phyloP scores from a whole-genome alignment of 2,797 vertebrate species.

The Gymnoscopelus braueri region DNA sequence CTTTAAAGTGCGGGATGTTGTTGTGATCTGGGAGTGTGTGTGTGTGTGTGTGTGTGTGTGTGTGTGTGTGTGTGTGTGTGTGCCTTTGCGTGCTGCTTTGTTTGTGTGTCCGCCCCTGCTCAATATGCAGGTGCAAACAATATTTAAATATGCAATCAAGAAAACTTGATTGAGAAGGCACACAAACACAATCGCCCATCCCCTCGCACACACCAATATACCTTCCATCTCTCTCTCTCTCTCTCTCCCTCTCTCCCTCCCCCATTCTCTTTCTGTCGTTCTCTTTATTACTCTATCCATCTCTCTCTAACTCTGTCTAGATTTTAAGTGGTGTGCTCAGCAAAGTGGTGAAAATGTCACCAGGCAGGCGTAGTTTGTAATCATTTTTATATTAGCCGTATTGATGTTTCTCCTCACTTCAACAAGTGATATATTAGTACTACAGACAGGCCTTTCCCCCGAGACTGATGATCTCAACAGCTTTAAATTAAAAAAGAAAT shows the following conservation, averaged over 20 bases:
- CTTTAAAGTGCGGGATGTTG: no score
- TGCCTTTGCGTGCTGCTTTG: slow-evolving; percentile 9
- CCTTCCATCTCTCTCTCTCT: slow-evolving; percentile 3
- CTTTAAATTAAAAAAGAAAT: slow-evolving; percentile 60
- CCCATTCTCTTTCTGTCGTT: background rate
- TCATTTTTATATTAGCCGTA: slow-evolving; percentile 77
- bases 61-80: slow-evolving; percentile 5
- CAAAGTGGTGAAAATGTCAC: slow-evolving; percentile 77
- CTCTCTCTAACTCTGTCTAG: slow-evolving; percentile 35
- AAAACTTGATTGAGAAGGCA: slow-evolving; percentile 59
- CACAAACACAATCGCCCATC: slow-evolving; percentile 43
- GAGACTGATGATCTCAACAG: slow-evolving; percentile 55
- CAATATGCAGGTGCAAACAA: slow-evolving; percentile 61
- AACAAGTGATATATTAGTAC: slow-evolving; percentile 75
- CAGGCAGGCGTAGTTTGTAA: slow-evolving; percentile 69
- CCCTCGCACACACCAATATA: background rate
- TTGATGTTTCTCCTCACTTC: slow-evolving; percentile 74
- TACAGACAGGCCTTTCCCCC: slow-evolving; percentile 57
- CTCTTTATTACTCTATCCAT: slow-evolving; percentile 43
- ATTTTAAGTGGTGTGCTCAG: slow-evolving; percentile 68
- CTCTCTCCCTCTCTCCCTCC: background rate
- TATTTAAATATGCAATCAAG: slow-evolving; percentile 75
- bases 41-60: background rate
- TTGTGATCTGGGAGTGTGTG: no score
- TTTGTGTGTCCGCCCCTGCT: slow-evolving; percentile 22